These are phyloP conservation scores for Pomatostomus ruficeps DNA, from an alignment of 2,113 vertebrate species.

Conservation along the genomic window DNA sequence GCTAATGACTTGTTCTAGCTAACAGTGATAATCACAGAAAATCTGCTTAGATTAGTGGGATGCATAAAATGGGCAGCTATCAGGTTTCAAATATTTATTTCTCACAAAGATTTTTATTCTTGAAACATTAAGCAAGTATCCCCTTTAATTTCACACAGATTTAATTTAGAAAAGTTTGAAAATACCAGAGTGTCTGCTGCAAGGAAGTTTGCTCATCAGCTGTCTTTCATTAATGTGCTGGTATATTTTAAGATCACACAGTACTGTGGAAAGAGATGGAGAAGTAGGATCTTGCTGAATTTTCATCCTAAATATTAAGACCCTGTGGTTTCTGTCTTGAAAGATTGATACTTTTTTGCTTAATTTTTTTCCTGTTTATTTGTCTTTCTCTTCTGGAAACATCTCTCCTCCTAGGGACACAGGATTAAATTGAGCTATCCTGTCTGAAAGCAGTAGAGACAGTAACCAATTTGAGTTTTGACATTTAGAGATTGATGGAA, in stretches of 20 bases:
- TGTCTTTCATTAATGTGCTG: background rate
- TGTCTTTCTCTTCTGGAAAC: background rate
- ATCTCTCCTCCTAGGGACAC: background rate
- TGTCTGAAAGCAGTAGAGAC: background rate
- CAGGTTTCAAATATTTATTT: background rate
- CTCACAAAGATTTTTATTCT: background rate
- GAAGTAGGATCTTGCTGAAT: background rate
- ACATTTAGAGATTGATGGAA: background rate
- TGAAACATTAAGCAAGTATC: background rate
- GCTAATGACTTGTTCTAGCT: background rate
- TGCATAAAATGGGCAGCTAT: background rate
- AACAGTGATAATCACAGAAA: background rate
- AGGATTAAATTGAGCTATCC: background rate
- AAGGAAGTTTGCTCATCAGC: slow-evolving; percentile 2
- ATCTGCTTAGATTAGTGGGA: background rate
- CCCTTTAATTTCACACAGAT: background rate
- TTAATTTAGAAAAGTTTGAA: slow-evolving; percentile 39
- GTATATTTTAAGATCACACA: background rate
- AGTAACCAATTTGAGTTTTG: background rate
- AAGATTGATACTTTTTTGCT: background rate
- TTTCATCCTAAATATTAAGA: background rate
- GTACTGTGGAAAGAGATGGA: background rate
- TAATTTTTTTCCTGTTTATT: background rate
- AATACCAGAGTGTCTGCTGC: background rate
- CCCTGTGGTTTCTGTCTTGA: background rate